Conservation (phyloP, 2,797 vertebrate species). For the Urophycis tenuis region DNA sequence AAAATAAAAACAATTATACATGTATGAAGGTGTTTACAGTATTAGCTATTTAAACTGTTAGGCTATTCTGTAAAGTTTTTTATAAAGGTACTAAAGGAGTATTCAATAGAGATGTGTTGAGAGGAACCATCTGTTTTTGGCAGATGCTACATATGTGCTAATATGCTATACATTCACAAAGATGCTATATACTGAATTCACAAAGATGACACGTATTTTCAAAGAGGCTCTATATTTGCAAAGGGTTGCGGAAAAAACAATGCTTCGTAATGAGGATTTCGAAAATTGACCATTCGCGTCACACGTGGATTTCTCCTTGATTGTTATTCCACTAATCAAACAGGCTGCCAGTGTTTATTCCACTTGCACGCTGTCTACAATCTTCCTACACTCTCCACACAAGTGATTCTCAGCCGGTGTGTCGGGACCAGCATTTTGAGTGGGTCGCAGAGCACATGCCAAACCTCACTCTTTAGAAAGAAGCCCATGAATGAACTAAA, state of each 20-base stretch:
- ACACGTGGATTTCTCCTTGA: conserved; percentile 16
- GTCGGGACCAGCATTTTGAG: neutral
- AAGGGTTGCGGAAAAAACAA: neutral
- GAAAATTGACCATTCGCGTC: neutral
- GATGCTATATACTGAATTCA: too few relatives aligned
- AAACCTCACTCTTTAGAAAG: too few relatives aligned
- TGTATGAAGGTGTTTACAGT: neutral
- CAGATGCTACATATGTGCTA: too few relatives aligned
- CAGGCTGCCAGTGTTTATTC: conserved; percentile 23
- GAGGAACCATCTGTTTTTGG: neutral
- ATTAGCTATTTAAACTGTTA: neutral
- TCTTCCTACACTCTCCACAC: conserved; percentile 22
- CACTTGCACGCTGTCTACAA: conserved; percentile 18
- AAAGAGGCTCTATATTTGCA: too few relatives aligned
- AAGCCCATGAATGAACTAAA: too few relatives aligned
- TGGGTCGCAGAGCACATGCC: too few relatives aligned
- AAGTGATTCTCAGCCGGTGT: too few relatives aligned
- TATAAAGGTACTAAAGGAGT: neutral
- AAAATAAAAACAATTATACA: neutral
- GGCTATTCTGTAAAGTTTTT: neutral
- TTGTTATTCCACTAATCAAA: conserved; percentile 24
- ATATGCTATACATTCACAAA: neutral
- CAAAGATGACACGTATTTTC: too few relatives aligned
- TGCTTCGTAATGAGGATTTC: neutral
- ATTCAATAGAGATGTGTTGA: neutral